These are phyloP conservation scores for Heliothis virescens DNA, from an alignment of 1,140 invertebrate genomes.

Conservation along the genomic window DNA sequence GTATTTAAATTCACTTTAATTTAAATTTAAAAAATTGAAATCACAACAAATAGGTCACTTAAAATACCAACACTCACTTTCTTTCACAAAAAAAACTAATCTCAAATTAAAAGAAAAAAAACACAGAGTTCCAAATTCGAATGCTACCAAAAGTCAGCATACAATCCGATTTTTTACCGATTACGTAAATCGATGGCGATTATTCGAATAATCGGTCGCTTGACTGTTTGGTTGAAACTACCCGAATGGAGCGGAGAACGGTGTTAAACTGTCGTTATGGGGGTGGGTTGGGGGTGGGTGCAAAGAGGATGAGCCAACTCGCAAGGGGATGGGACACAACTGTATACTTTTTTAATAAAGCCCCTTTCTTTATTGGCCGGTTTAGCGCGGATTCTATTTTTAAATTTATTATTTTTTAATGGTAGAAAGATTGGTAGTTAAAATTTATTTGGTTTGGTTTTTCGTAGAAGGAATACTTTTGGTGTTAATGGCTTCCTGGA, in stretches of 20 bases:
- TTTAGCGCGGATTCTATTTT: not conserved
- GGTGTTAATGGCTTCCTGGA: no score
- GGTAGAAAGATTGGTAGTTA: not conserved
- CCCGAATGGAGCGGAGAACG: constrained; percentile 10
- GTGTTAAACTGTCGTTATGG: constrained; percentile 45
- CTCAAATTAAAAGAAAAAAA: not conserved
- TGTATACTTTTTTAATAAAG: constrained; percentile 36
- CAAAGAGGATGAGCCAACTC: not conserved
- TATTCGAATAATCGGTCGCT: constrained; percentile 37
- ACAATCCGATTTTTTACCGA: constrained; percentile 11
- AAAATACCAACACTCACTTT: not conserved
- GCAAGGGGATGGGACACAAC: constrained; percentile 4
- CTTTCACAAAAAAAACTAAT: not conserved
- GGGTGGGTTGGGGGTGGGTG: constrained; percentile 3
- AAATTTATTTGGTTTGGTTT: not conserved
- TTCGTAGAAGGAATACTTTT: no score
- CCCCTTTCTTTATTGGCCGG: constrained; percentile 15
- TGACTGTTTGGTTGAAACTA: constrained; percentile 28
- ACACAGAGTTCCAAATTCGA: not conserved
- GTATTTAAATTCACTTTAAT: not conserved
- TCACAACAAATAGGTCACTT: not conserved
- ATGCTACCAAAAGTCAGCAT: not conserved
- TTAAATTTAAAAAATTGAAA: no score
- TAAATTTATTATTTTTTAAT: not conserved
- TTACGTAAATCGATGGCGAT: constrained; percentile 8